phyloP scores from a whole-genome alignment of 2,888 invertebrate genomes.

The Arrhopalites spinosus region DNA sequence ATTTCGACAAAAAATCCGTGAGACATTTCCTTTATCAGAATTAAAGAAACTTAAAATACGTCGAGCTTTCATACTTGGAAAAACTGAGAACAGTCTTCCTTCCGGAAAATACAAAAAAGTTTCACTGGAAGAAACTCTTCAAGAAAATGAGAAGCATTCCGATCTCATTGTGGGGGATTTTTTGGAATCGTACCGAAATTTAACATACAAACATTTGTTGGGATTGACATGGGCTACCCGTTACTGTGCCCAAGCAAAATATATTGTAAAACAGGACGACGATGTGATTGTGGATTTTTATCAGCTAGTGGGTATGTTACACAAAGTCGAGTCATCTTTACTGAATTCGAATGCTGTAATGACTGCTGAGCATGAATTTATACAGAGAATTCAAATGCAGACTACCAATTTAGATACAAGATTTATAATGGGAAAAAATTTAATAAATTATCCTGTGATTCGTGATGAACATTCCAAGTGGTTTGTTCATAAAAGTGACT shows the following conservation, averaged over 20 bases:
- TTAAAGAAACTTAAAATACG: constrained; percentile 66
- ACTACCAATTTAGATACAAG: constrained; percentile 42
- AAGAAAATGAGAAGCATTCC: constrained; percentile 68
- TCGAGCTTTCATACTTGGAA: constrained; percentile 73
- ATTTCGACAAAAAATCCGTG: constrained; percentile 71
- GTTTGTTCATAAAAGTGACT: constrained; percentile 75
- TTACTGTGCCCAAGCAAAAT: constrained; percentile 68
- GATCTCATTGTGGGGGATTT: constrained; percentile 80
- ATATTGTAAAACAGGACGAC: constrained; percentile 80
- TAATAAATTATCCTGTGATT: constrained; percentile 65
- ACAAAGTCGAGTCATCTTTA: neutral
- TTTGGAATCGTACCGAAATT: constrained; percentile 74
- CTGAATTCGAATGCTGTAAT: neutral
- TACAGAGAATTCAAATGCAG: neutral
- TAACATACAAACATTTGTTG: constrained; percentile 84
- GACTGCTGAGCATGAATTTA: neutral
- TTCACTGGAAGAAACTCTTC: neutral
- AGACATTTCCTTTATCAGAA: constrained; percentile 67
- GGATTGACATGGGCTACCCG: constrained; percentile 74
- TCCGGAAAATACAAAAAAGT: constrained; percentile 37
- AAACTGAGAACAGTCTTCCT: constrained; percentile 62
- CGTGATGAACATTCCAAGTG: constrained; percentile 75
- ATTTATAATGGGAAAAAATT: constrained; percentile 27
- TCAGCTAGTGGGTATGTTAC: constrained; percentile 62
- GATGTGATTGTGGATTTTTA: constrained; percentile 76